Evolutionary conservation across 1,140 invertebrate genomes (phyloP), one percentile per base, ranked within the genome.

Genomic region (Holotrichia oblita): DNA sequence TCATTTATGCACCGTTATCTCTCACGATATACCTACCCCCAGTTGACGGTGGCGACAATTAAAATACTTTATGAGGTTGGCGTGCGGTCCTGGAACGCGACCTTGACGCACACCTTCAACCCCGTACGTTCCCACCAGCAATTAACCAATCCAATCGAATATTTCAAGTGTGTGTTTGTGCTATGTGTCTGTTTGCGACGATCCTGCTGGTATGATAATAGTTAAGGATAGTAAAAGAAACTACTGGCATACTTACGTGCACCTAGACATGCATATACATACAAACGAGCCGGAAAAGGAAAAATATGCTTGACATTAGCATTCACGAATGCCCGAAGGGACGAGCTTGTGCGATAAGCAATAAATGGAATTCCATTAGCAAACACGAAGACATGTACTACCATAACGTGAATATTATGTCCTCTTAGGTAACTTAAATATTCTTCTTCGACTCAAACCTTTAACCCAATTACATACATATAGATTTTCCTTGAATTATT

Each of bases 61-160:
- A 69, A 69, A 69, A 69, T 69, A 69, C 61, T 69, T 69, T 69
- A 69, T 22, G 61, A 27, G 61, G 61, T 27, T 69, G 61, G 61
- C 22, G 61, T 69, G 61, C 61, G 61, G 14, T 69, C 61, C 61
- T 24, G 27, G 22, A 20, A 69, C 61, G 61, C 61, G 61, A 69
- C 61, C 61, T 69, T 69, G 61, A 69, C 61, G 61, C 61, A 20
- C 61, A 34, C 61, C 22, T 69, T 69, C 22, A 34, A 27, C 61
- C 12, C 61, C 17, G 48, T 69, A 22, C 61, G 17, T 34, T 69
- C 27, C 61, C 27, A 20, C 20, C 27, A 20, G 22, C 61, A 69
- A 69, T 69, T 69, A 69, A 69, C 61, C 22, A 69, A 69, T 69
- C 61, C 20, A 24, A 69, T 69, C 22, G 22, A 69, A 10, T 22